These are phyloP conservation scores for Phoebastria nigripes DNA, from an alignment of 2,797 vertebrate species.

Conservation along the genomic window DNA sequence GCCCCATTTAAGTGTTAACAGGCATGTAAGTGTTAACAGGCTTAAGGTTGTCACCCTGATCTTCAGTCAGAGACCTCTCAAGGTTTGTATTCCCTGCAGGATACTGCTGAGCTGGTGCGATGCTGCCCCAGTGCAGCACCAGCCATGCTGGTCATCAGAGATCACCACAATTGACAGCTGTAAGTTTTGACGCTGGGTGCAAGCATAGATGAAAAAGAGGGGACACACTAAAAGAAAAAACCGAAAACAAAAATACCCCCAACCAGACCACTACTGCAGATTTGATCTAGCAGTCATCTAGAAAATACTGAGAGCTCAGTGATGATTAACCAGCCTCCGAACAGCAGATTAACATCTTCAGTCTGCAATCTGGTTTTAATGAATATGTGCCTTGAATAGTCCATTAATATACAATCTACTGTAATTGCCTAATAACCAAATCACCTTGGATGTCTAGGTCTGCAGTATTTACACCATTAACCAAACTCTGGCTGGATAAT, in stretches of 20 bases:
- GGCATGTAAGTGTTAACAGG: not conserved
- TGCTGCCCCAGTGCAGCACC: not conserved
- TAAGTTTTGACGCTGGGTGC: not conserved
- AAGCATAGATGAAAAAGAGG: not conserved
- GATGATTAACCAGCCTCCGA: not conserved
- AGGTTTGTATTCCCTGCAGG: not conserved
- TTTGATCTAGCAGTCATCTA: not conserved
- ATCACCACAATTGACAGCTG: not conserved
- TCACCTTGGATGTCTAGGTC: not conserved
- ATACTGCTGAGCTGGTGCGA: not conserved
- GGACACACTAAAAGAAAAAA: not conserved
- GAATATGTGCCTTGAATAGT: not conserved
- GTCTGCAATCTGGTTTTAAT: not conserved
- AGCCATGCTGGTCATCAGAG: not conserved
- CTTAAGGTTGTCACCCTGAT: not conserved
- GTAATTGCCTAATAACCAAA: not conserved
- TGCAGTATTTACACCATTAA: not conserved
- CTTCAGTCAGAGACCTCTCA: not conserved
- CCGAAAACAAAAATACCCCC: not conserved
- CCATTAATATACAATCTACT: not conserved
- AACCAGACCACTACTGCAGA: not conserved
- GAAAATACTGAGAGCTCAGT: not conserved
- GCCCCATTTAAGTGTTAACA: not conserved
- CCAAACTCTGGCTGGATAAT: not conserved
- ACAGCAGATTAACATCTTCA: not conserved